Evolutionary conservation across 2,113 vertebrate genomes (phyloP), one percentile per base, ranked within the genome.

Genomic region (Nansenia antarctica): DNA sequence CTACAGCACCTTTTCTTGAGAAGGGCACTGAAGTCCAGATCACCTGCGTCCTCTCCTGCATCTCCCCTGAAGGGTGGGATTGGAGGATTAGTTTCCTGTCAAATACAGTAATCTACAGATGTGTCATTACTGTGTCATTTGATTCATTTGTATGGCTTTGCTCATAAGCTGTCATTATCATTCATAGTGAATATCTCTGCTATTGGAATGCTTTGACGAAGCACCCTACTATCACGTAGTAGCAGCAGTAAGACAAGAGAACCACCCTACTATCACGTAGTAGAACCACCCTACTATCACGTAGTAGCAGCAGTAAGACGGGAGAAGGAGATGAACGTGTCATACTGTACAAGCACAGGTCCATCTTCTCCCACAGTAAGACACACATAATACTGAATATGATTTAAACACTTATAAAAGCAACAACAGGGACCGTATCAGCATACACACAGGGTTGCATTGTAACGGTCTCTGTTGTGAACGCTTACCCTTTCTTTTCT

Each of bases 11-110:
- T 93, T 90, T 97, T 97, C 78, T 95, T 96, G n/a, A 97, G 90
- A 54, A 97, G 86, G 3, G 80, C 78, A 0, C 95, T 97, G 88
- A 97, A 97, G 76, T 97, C 96, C 39, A 97, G 90, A 5, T 97
- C 96, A 0, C 95, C 95, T 0, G 89, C 91, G 0, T 89, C 83
- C 1, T 96, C 93, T 0, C 85, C 83, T 55, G 70, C 90, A 0
- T 94, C 93, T 0, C 91, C 91, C 5, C 95, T 96, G 73, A 64
- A 67, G 55, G n/a, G 5, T 3, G 15, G 7, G 31, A 35, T 15
- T 9, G 58, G 27, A 30, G 37, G 26, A 22, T 65, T 20, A 65
- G 30, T 22, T 5, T 32, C 26, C 7, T 31, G 18, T 42, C 12
- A 42, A 1, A 42, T 42, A 42, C 39, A 42, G 39, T 42, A 42